These are phyloP conservation scores for Diadegma fenestrale DNA, from an alignment of 2,888 invertebrate genomes.

Conservation along the genomic window DNA sequence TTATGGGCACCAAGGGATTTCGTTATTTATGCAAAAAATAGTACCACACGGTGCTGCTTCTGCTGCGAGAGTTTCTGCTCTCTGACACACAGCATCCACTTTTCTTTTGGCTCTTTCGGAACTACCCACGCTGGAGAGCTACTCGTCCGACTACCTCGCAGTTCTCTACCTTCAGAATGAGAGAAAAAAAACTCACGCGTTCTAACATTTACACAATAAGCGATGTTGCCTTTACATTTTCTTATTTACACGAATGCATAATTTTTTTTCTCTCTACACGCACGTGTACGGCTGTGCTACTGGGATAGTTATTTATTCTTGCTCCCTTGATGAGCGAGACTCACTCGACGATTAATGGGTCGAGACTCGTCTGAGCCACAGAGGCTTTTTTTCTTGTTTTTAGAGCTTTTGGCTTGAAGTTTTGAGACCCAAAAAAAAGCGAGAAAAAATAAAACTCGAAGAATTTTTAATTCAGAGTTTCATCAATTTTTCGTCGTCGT, in stretches of 20 bases:
- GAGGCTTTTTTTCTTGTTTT: no score
- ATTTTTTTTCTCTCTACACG: background rate
- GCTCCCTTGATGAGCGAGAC: conserved; percentile 25
- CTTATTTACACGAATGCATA: background rate
- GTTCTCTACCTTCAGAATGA: conserved; percentile 23
- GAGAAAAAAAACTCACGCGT: background rate
- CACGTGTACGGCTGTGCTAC: no score
- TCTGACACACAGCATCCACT: conserved; percentile 17
- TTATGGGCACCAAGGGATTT: conserved; percentile 61
- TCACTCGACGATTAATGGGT: conserved; percentile 54
- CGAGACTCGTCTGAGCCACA: conserved; percentile 15
- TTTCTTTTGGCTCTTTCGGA: conserved; percentile 7
- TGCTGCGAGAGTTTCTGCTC: conserved; percentile 24
- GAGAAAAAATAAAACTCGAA: background rate
- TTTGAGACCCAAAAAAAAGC: background rate
- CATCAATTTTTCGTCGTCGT: background rate
- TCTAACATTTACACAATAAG: background rate
- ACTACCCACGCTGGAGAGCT: background rate
- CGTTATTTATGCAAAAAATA: conserved; percentile 67
- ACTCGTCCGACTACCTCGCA: conserved; percentile 24
- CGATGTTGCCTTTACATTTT: conserved; percentile 2
- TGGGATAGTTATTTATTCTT: conserved; percentile 4
- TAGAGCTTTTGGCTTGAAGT: background rate
- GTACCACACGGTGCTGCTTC: conserved; percentile 42
- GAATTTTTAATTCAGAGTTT: background rate